Base-by-base conservation (phyloP, 37 sponge, comb jelly and placozoan species). In the Crambe crambe region DNA sequence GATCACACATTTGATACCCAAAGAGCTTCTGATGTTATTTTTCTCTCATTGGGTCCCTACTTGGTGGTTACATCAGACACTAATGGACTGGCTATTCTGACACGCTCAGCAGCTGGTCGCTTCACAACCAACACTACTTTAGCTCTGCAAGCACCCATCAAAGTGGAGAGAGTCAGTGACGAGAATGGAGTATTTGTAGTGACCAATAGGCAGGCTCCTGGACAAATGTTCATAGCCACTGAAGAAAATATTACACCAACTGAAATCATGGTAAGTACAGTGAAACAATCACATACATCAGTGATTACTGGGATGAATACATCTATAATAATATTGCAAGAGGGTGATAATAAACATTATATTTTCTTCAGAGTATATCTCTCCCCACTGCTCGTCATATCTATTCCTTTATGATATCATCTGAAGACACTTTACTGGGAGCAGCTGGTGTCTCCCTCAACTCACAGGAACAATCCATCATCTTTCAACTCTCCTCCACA, bases 11-110 rank as follows among this genome's bases (percentile, higher is more conserved):
- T 86, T 41, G 32, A 51, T 25, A 80, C 80, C 3, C 31, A 51
- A 23, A 22, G 41, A 5, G 87, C 76, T 15, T 30, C 43, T 37
- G 87, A 86, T 57, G 61, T 80, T 35, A 67, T 37, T 5, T 67
- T 43, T 73, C 23, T 79, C 20, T 37, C 35, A 18, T 5, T 68
- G 26, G 37, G 39, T 40, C 38, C 59, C 17, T 62, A 26, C 30
- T 58, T 81, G 4, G 62, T 39, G 15, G 72, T 81, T 9, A 42
- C 72, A 3, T 70, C 81, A 25, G 63, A 57, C 9, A 57, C 63
- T 22, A 5, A 5, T 37, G 81, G 73, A 27, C 27, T 81, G 39
- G 22, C 70, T 23, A 17, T 79, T 0, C 29, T 81, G 58, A 37
- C 15, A 34, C 32, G 72, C 44, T 1, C 72, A 21, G 62, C 10